Evolutionary conservation across 2,113 vertebrate species (phyloP).

Genomic region (Ceratotherium simum): DNA sequence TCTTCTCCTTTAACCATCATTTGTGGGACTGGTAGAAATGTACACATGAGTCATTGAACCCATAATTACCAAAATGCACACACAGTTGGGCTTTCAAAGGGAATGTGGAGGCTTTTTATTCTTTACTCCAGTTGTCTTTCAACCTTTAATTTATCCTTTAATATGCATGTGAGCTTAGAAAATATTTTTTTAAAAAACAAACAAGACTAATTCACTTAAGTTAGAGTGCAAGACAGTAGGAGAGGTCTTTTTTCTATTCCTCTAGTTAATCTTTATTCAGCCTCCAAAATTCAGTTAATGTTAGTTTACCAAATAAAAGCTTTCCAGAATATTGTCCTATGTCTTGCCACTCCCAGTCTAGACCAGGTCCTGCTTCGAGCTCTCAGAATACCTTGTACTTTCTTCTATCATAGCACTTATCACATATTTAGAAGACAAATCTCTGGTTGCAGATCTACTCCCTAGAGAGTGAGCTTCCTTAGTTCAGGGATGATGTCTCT

Average conservation of each 20-base stretch:
- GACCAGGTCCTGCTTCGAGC: not conserved
- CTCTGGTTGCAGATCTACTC: not conserved
- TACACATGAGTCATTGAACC: conserved; percentile 47
- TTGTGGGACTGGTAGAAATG: conserved; percentile 32
- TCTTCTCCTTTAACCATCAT: conserved; percentile 30
- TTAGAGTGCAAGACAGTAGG: not conserved
- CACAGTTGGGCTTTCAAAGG: conserved; percentile 2
- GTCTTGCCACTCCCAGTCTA: not conserved
- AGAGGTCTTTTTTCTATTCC: not conserved
- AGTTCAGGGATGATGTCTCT: not conserved
- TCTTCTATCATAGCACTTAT: not conserved
- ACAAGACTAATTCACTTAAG: conserved; percentile 56
- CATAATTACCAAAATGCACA: conserved; percentile 61
- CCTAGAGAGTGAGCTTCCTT: not conserved
- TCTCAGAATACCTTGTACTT: not conserved
- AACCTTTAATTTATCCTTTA: conserved; percentile 56
- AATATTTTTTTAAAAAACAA: conserved; percentile 38
- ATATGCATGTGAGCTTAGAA: conserved; percentile 42
- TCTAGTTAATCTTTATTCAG: conserved; percentile 43
- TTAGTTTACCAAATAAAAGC: not conserved
- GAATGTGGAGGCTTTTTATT: conserved; percentile 49
- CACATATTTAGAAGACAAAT: not conserved
- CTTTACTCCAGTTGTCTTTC: conserved; percentile 11
- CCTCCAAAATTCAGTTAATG: conserved; percentile 24
- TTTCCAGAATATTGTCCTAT: not conserved